These are phyloP conservation scores for Pongo abelii DNA, from an alignment of 2,113 vertebrate genomes.

Conservation along the genomic window DNA sequence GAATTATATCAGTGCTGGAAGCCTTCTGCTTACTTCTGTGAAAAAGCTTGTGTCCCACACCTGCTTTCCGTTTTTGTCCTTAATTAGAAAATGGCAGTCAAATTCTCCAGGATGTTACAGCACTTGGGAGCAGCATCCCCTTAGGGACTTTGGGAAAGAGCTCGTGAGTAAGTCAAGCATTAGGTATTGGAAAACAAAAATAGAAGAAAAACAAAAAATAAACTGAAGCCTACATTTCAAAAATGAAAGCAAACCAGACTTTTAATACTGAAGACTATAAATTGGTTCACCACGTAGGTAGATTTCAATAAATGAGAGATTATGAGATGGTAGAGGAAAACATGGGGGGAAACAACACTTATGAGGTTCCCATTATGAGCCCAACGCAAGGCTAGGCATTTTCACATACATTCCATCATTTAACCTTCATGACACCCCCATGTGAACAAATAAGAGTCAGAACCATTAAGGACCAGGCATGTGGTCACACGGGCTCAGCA, in stretches of 20 bases:
- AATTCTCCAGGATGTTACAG: neutral
- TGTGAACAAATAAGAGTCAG: neutral
- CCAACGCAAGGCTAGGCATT: fast-evolving
- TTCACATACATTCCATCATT: neutral
- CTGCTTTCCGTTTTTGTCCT: neutral
- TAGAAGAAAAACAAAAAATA: neutral
- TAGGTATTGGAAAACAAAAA: neutral
- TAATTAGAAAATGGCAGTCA: neutral
- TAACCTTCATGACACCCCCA: neutral
- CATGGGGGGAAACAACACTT: neutral
- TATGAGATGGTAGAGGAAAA: neutral
- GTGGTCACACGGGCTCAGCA: neutral
- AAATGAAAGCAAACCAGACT: slow-evolving; percentile 15
- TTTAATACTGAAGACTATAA: slow-evolving; percentile 41
- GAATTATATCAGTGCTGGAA: neutral
- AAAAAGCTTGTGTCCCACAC: neutral
- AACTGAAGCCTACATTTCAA: neutral
- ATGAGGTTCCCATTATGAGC: neutral
- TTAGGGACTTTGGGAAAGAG: neutral
- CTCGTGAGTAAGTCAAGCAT: neutral
- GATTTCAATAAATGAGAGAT: slow-evolving; percentile 10
- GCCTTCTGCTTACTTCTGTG: neutral
- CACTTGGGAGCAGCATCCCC: neutral
- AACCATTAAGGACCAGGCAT: neutral
- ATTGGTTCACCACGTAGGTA: neutral